Percentiles rank a stretch among this genome's conserved stretches.
Evolutionary conservation across 2,888 invertebrate species (phyloP).

Genomic region (Willowsia nigromaculata): DNA sequence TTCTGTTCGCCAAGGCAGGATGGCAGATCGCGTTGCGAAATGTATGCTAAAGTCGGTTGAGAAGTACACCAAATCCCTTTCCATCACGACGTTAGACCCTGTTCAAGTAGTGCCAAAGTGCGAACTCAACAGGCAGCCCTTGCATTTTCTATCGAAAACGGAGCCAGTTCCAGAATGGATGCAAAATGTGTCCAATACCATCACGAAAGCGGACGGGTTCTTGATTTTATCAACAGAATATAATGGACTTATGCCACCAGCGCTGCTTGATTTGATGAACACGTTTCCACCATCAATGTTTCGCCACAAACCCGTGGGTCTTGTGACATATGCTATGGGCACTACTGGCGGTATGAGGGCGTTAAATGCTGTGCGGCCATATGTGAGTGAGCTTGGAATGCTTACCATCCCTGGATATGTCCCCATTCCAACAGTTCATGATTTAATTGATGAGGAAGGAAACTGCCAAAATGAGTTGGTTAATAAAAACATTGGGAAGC

Average conservation of each 20-base stretch:
- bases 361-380: constrained; percentile 74
- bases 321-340: constrained; percentile 79
- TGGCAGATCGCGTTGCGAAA: constrained; percentile 78
- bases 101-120: neutral
- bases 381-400: constrained; percentile 77
- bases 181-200: constrained; percentile 76
- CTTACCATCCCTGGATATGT: constrained; percentile 69
- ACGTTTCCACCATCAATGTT: constrained; percentile 80
- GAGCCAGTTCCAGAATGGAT: constrained; percentile 79
- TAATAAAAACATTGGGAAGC: constrained; percentile 16
- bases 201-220: constrained; percentile 80
- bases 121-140: constrained; percentile 75
- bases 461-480: constrained; percentile 61
- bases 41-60: constrained; percentile 72
- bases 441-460: constrained; percentile 70
- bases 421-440: constrained; percentile 71
- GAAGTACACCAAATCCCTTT: neutral
- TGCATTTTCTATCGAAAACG: constrained; percentile 79
- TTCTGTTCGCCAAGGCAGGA: constrained; percentile 79
- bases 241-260: constrained; percentile 81
- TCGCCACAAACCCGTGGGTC: constrained; percentile 79
- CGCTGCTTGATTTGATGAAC: constrained; percentile 80
- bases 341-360: constrained; percentile 76
- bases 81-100: constrained; percentile 35
- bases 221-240: constrained; percentile 80